Conservation (phyloP, 2,113 vertebrate genomes). For the Macquaria australasica region DNA sequence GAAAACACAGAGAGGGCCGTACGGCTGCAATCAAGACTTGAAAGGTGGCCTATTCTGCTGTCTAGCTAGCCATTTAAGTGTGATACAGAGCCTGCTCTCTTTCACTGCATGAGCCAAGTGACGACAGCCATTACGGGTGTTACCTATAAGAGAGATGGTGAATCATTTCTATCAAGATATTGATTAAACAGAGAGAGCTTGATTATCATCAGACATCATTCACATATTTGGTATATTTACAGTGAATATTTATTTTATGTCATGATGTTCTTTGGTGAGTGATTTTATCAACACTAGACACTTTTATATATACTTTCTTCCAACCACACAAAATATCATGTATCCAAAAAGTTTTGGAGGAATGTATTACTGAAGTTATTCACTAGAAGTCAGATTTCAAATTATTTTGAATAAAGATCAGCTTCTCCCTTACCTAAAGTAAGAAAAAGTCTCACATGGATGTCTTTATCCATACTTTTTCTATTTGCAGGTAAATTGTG, state of each 20-base stretch:
- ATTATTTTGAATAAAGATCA: constrained; percentile 63
- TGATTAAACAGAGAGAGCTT: constrained; percentile 5
- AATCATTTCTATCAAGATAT: constrained; percentile 9
- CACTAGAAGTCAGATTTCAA: constrained; percentile 54
- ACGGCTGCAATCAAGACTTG: constrained; percentile 71
- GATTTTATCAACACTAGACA: background rate
- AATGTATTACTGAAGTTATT: constrained; percentile 49
- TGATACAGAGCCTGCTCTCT: constrained; percentile 48
- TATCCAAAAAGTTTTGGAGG: constrained; percentile 56
- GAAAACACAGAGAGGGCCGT: constrained; percentile 66
- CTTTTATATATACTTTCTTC: background rate
- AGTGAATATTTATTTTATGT: background rate
- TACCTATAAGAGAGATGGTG: background rate
- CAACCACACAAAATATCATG: constrained; percentile 4
- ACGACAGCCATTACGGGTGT: constrained; percentile 51
- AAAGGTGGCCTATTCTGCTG: constrained; percentile 69
- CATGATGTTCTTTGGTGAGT: background rate
- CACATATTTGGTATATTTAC: background rate
- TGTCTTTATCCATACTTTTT: constrained; percentile 77
- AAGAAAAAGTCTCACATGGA: constrained; percentile 55
- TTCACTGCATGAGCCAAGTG: constrained; percentile 44
- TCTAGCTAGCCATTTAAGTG: constrained; percentile 64
- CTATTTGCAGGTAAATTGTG: constrained; percentile 82
- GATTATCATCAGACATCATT: constrained; percentile 22
- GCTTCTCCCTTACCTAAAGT: constrained; percentile 45